Percentiles rank a stretch among this genome's conserved stretches.
Conservation (phyloP, 2,888 invertebrate genomes). For the Epirrita christyi region DNA sequence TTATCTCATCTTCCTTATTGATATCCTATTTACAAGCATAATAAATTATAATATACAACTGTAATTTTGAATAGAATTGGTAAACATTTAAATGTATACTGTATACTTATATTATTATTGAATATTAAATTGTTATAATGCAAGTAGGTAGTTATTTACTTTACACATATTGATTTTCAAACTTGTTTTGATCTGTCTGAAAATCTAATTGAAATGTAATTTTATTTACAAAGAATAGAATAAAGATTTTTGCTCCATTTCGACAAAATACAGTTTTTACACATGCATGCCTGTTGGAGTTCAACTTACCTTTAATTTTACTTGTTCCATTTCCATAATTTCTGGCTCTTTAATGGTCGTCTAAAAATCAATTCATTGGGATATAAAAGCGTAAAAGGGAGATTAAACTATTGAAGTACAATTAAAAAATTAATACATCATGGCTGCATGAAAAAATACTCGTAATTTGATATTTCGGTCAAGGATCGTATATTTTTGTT, state of each 20-base stretch:
- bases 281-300: constrained; percentile 43
- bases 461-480: no score
- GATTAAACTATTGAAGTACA: constrained; percentile 29
- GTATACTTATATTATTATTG: no score
- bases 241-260: constrained; percentile 9
- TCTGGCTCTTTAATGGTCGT: constrained; percentile 69
- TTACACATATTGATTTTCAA: constrained; percentile 50
- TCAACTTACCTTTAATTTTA: constrained; percentile 78
- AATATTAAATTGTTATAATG: constrained; percentile 20
- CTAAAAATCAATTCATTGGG: constrained; percentile 71
- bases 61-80: constrained; percentile 3
- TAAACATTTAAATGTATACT: constrained; percentile 6
- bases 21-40: constrained; percentile 78
- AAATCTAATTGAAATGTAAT: constrained; percentile 46
- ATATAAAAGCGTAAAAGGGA: constrained; percentile 60
- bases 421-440: constrained; percentile 29
- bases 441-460: background rate
- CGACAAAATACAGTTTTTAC: constrained; percentile 12
- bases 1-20: constrained; percentile 63
- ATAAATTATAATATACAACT: constrained; percentile 13
- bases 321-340: constrained; percentile 62
- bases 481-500: no score
- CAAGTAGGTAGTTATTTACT: constrained; percentile 57
- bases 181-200: constrained; percentile 50
- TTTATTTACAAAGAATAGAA: constrained; percentile 51